phyloP scores from a whole-genome alignment of 2,113 vertebrate genomes.

The Ondatra zibethicus region DNA sequence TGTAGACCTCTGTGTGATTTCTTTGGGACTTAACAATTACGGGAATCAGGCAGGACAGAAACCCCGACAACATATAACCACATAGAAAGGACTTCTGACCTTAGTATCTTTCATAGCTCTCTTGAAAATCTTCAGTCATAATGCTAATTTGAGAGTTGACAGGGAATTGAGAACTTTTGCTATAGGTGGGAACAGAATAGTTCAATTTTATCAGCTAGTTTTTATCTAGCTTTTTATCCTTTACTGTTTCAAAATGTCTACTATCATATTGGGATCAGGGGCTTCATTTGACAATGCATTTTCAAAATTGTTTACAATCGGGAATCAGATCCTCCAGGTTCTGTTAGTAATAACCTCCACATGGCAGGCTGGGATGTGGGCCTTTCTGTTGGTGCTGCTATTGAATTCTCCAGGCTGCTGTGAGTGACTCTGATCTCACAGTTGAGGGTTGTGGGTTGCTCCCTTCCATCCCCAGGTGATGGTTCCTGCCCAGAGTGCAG shows the following conservation, averaged over 20 bases:
- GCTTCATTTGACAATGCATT: background rate
- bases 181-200: background rate
- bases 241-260: background rate
- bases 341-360: background rate
- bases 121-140: background rate
- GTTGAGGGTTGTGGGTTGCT: background rate
- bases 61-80: too few species aligned
- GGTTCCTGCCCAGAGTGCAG: background rate
- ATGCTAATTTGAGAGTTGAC: background rate
- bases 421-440: constrained; percentile 62
- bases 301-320: background rate
- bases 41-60: too few species aligned
- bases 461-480: background rate
- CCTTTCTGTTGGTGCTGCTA: constrained; percentile 57
- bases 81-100: background rate
- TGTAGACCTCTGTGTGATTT: too few species aligned
- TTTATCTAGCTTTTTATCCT: background rate
- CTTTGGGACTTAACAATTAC: too few species aligned
- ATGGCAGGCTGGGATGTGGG: constrained; percentile 70
- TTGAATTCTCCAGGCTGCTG: constrained; percentile 55
- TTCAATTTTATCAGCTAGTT: background rate
- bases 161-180: background rate
- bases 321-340: too few species aligned
- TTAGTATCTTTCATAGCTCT: background rate
- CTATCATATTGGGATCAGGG: background rate